These are phyloP conservation scores for Neosilurus mollespiculum DNA, from an alignment of 2,797 vertebrate species.

Conservation along the genomic window DNA sequence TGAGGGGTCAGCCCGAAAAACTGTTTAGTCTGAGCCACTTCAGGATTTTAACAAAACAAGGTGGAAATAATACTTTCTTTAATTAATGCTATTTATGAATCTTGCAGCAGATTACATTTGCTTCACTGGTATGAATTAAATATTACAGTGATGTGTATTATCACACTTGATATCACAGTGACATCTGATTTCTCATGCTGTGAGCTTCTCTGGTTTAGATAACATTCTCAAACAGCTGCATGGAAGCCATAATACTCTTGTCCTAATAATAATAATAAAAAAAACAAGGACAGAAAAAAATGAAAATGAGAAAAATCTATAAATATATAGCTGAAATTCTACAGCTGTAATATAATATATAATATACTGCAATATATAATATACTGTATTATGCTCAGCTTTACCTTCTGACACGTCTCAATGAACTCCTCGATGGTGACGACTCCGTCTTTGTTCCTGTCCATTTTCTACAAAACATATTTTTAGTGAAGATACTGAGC, in stretches of 20 bases:
- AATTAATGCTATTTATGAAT: neutral
- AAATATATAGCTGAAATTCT: neutral
- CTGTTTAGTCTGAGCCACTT: neutral
- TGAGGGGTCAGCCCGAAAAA: too few species aligned
- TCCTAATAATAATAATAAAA: slow-evolving; percentile 73
- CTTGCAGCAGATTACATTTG: slow-evolving; percentile 1
- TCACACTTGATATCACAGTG: neutral
- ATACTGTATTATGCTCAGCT: neutral
- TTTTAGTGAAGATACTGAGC: neutral
- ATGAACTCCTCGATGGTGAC: slow-evolving; percentile 97
- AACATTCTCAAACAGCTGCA: slow-evolving; percentile 93
- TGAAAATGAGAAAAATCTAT: neutral
- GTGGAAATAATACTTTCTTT: neutral
- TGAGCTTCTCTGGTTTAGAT: slow-evolving; percentile 71
- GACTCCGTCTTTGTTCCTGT: slow-evolving; percentile 90
- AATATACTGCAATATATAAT: neutral
- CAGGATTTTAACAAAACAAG: neutral
- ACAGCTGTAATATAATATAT: neutral
- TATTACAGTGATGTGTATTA: neutral
- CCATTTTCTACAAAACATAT: slow-evolving; percentile 87
- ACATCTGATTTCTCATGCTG: neutral
- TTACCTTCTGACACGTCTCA: slow-evolving; percentile 92
- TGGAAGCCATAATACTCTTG: slow-evolving; percentile 91
- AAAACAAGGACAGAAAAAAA: slow-evolving; percentile 6
- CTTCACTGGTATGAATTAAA: slow-evolving; percentile 1